These are phyloP conservation scores for Varanus komodoensis DNA, from an alignment of 2,113 vertebrate genomes.

Conservation along the genomic window DNA sequence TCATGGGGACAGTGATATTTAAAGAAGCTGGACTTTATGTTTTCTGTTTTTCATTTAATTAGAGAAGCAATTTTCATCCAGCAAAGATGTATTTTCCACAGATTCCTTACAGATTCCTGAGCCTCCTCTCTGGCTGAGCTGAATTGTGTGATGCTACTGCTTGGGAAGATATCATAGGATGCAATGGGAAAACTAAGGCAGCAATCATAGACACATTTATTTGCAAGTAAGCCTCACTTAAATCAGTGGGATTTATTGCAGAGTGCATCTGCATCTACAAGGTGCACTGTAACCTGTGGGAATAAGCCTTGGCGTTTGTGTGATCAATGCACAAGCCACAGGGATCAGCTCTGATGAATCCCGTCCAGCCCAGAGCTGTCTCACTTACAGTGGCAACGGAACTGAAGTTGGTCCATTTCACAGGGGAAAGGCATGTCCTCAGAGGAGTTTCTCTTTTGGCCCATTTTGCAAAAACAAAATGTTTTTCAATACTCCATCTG, in stretches of 20 bases:
- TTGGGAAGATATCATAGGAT: not conserved
- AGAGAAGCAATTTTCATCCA: not conserved
- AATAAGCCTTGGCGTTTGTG: not conserved
- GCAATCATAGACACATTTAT: not conserved
- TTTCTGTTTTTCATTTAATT: not conserved
- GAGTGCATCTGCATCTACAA: not conserved
- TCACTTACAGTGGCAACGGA: not conserved
- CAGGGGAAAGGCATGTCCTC: not conserved
- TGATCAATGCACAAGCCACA: not conserved
- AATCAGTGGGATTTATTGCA: not conserved
- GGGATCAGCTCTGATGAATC: not conserved
- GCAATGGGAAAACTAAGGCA: not conserved
- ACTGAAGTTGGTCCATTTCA: not conserved
- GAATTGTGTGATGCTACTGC: not conserved
- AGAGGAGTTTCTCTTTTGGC: not conserved
- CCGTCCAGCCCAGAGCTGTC: not conserved
- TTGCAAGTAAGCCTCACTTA: not conserved
- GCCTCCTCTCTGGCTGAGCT: no score
- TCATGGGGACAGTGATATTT: constrained; percentile 75
- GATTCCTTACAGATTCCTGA: no score
- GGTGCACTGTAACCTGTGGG: not conserved
- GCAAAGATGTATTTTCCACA: not conserved
- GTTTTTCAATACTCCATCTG: not conserved
- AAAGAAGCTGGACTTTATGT: not conserved
- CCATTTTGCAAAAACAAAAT: not conserved